Conservation (phyloP, 2,888 invertebrate species). For the Heliconius ethilla region DNA sequence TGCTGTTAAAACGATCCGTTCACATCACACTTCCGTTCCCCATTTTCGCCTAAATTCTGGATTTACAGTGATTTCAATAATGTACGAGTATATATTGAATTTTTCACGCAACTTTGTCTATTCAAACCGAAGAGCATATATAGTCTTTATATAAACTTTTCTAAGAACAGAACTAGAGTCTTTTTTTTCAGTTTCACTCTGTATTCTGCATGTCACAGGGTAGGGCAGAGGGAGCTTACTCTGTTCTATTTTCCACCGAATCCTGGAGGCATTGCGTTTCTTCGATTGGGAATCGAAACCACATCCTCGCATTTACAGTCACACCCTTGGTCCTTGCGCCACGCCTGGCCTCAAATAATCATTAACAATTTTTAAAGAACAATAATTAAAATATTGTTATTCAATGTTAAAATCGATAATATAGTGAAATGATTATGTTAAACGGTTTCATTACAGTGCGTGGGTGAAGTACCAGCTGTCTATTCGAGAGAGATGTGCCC, state of each 20-base stretch:
- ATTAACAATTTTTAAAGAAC: too few relatives aligned
- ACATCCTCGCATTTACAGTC: too few relatives aligned
- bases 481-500: constrained; percentile 2
- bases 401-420: constrained; percentile 1
- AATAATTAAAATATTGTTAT: not conserved
- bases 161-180: not conserved
- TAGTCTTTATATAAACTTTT: not conserved
- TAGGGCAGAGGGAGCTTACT: too few relatives aligned
- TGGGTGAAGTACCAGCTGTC: constrained; percentile 20
- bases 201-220: too few relatives aligned
- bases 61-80: not conserved
- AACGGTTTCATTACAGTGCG: constrained; percentile 2
- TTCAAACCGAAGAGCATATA: not conserved
- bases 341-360: too few relatives aligned
- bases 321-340: too few relatives aligned
- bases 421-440: constrained; percentile 2
- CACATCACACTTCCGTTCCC: too few relatives aligned
- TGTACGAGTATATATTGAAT: not conserved
- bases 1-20: too few relatives aligned
- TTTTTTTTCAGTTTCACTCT: not conserved
- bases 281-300: too few relatives aligned
- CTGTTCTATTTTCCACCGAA: too few relatives aligned
- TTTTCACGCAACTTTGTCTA: not conserved
- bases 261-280: too few relatives aligned
- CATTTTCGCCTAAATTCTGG: too few relatives aligned